Base-by-base conservation (phyloP, 2,888 invertebrate genomes). In the Orthonychiurus folsomi region DNA sequence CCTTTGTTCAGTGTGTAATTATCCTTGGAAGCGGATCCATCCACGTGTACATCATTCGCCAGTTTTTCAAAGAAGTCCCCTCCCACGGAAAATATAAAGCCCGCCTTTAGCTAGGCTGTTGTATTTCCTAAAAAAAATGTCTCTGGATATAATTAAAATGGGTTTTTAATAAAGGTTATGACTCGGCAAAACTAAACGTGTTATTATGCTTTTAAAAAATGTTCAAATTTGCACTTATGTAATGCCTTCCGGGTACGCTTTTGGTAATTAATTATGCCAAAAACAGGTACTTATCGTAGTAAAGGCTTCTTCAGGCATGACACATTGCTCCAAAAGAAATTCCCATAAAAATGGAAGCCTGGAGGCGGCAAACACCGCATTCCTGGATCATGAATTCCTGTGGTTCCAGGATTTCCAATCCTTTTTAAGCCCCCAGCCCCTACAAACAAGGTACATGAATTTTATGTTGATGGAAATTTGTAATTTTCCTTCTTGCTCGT, bases 31-130 rank as follows among this genome's bases (percentile, higher is more conserved):
- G 93, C 0, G 88, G 88, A 12, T 81, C 86, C 1, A 76, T 87
- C 56, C 90, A 90, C 78, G 92, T 93, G 1, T 89, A 86, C 76
- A 93, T 93, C 77, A 88, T 95, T 18, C 83, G 90, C 68, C 89
- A 91, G 79, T 79, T 95, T 15, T 95, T 95, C 76, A 5, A 20
- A 12, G 52, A 52, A 5, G 15, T 9, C 9, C 37, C 37, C 5
- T 37, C 37, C 9, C 15, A 37, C 15, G 37, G 37, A 37, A 37
- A 37, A 15, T 37, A 37, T 15, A 37, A 37, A 15, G 37, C 37
- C 9, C 5, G 37, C 5, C 37, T 37, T 37, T 37, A 15, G 15
- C 9, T 15, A 37, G 15, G 5, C 15, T 37, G 5, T 15, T 9
- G 37, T 9, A 37, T 37, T 37, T n/a, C n/a, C n/a, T n/a, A n/a